Evolutionary conservation across 2,888 invertebrate species (phyloP), one percentile per base, ranked within the genome.

Genomic region (Limnephilus marmoratus): DNA sequence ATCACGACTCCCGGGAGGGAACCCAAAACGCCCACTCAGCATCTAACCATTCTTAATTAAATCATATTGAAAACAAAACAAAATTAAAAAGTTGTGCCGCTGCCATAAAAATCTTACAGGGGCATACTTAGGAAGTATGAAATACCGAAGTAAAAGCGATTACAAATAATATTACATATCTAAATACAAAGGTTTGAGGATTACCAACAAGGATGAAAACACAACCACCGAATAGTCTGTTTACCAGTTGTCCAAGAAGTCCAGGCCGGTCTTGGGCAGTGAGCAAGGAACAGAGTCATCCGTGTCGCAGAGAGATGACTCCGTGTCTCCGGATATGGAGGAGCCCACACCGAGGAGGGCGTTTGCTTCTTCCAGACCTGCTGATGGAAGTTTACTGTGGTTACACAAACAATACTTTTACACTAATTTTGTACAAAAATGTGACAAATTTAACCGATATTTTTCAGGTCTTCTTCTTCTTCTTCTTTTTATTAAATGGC

Each of bases 191-290:
- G 68, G 68, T 68, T n/a, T 24, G 68, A 68, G 24, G 9, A 24
- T 68, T 68, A 68, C 68, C 68, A 24, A 68, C 68, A 68, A 68
- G 24, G 68, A 68, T 68, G 68, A 68, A 68, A n/a, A 68, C 68
- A 68, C 68, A 68, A 68, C 68, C 68, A 68, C 9, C 9, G 24
- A 68, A 68, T 68, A n/a, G 68, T 24, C 68, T 24, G 24, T 93
- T 96, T 97, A 97, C 97, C 97, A 97, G 94, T 97, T 97, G 94
- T 97, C 97, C 81, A 97, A 94, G 92, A 97, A 97, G 94, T 97
- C 97, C 81, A 96, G 96, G 0, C 97, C 97, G 7, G 97, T 97
- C 95, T 97, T 97, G 93, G 97, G 97, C 93, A 91, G 89, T 18
- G 92, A 91, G 49, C 90, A 87, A 3, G 91, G 91, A 18, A 90